Percentiles rank a stretch among this genome's conserved stretches.
Evolutionary conservation across 2,797 vertebrate genomes (phyloP).

Genomic region (Bovichtus variegatus): DNA sequence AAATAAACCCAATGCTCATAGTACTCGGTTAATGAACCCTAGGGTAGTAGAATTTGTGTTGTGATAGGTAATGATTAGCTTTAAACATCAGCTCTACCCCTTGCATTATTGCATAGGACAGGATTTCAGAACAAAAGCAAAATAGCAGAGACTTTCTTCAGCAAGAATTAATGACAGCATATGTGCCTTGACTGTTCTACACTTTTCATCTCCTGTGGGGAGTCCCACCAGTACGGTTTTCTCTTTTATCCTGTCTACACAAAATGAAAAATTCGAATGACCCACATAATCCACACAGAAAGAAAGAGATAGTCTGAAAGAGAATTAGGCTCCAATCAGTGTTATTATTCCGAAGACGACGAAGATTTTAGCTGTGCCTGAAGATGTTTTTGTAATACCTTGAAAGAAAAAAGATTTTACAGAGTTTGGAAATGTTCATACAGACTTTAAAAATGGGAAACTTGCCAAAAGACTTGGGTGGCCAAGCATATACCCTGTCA

Average conservation of each 20-base stretch:
- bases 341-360: conserved; percentile 12
- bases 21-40: conserved; percentile 31
- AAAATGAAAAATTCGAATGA: neutral
- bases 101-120: neutral
- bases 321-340: neutral
- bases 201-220: conserved; percentile 12
- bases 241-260: neutral
- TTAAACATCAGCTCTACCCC: neutral
- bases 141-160: neutral
- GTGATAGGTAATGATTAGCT: conserved; percentile 53
- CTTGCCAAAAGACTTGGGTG: conserved; percentile 49
- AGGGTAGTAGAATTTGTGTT: conserved; percentile 28
- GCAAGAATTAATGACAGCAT: neutral
- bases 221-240: conserved; percentile 17
- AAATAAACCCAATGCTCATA: conserved; percentile 17
- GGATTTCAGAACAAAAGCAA: neutral
- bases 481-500: conserved; percentile 15
- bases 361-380: neutral
- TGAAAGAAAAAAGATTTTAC: conserved; percentile 1
- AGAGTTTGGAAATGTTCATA: conserved; percentile 1
- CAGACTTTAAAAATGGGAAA: conserved; percentile 1
- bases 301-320: neutral
- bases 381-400: neutral
- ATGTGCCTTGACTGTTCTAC: neutral
- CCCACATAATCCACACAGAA: conserved; percentile 11